phyloP scores from a whole-genome alignment of 1,140 invertebrate genomes.

The Papilio machaon region DNA sequence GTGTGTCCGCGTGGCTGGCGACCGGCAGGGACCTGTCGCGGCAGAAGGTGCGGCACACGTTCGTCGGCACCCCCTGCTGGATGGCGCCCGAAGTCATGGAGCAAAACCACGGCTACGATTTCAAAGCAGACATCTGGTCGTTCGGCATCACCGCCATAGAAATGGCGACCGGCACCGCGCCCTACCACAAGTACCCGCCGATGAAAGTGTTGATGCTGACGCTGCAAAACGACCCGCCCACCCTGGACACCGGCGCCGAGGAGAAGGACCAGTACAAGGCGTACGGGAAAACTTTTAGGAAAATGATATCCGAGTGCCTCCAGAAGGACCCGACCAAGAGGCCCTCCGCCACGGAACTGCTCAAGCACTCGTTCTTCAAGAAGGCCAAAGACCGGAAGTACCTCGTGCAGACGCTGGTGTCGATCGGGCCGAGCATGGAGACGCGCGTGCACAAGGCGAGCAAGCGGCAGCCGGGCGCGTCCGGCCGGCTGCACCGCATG shows the following conservation, averaged over 20 bases:
- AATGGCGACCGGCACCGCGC: slow-evolving; percentile 99
- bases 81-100: slow-evolving; percentile 99
- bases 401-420: slow-evolving; percentile 94
- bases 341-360: slow-evolving; percentile 97
- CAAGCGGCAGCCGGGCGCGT: slow-evolving; percentile 93
- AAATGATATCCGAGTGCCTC: slow-evolving; percentile 97
- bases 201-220: slow-evolving; percentile 99
- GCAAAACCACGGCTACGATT: slow-evolving; percentile 99
- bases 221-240: slow-evolving; percentile 98
- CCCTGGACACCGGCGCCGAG: slow-evolving; percentile 93
- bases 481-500: slow-evolving; percentile 95
- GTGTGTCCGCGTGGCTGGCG: slow-evolving; percentile 96
- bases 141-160: slow-evolving; percentile 99
- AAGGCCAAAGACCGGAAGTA: slow-evolving; percentile 99
- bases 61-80: slow-evolving; percentile 99
- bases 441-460: slow-evolving; percentile 94
- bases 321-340: slow-evolving; percentile 98
- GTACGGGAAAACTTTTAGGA: slow-evolving; percentile 98
- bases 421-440: slow-evolving; percentile 93
- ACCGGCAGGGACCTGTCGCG: slow-evolving; percentile 95
- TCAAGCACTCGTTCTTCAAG: slow-evolving; percentile 99
- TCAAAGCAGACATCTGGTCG: slow-evolving; percentile 99
- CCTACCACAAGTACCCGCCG: slow-evolving; percentile 99
- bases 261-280: slow-evolving; percentile 99
- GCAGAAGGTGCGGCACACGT: slow-evolving; percentile 98